A percentile compares a stretch with the other conserved stretches of the same genome.
phyloP scores from a whole-genome alignment of 2,113 vertebrate species.

The Helogale parvula region DNA sequence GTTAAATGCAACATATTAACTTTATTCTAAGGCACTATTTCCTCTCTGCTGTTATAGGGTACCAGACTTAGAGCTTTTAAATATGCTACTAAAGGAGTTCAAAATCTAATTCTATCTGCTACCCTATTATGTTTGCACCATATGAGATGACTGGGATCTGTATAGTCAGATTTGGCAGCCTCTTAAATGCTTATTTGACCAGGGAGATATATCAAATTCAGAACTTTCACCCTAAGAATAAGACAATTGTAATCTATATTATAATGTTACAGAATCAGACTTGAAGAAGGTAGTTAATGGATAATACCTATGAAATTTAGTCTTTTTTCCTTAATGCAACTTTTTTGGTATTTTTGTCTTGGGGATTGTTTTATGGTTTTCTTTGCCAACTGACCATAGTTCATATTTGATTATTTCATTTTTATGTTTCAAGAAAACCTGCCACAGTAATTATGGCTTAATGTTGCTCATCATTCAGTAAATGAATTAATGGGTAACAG shows the following conservation, averaged over 20 bases:
- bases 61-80: conserved; percentile 41
- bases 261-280: conserved; percentile 45
- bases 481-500: not conserved
- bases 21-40: conserved; percentile 14
- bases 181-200: conserved; percentile 48
- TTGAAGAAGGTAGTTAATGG: conserved; percentile 26
- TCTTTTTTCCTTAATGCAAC: not conserved
- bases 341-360: not conserved
- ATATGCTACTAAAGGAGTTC: not conserved
- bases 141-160: conserved; percentile 66
- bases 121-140: not conserved
- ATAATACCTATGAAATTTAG: not conserved
- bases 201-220: conserved; percentile 50
- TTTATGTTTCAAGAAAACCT: not conserved
- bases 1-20: not conserved
- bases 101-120: not conserved
- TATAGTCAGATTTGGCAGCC: conserved; percentile 49
- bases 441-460: not conserved
- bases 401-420: not conserved
- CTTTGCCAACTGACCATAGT: not conserved
- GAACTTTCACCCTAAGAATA: conserved; percentile 56
- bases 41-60: not conserved
- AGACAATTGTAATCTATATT: conserved; percentile 62
- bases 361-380: not conserved
- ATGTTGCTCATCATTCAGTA: not conserved